These are phyloP conservation scores for Brachypodius melanocephalos DNA, from an alignment of 2,113 vertebrate genomes.

Conservation along the genomic window DNA sequence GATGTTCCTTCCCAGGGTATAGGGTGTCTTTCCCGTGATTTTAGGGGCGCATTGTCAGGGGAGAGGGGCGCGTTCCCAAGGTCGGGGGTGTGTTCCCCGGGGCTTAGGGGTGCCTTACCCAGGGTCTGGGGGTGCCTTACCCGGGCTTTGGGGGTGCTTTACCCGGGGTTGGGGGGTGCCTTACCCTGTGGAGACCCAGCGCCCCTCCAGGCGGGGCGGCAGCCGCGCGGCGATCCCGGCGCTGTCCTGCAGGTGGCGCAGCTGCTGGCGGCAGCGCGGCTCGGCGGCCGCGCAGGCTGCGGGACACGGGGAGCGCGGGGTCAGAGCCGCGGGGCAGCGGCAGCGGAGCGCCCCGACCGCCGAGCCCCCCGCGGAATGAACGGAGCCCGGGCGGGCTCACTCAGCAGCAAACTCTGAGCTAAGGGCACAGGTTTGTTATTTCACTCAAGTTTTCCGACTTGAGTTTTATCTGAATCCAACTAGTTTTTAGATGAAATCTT, in stretches of 20 bases:
- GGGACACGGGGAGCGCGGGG: too few species aligned
- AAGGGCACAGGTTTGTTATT: fast-evolving
- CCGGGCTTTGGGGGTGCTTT: not conserved
- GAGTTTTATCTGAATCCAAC: not conserved
- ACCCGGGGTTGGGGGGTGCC: not conserved
- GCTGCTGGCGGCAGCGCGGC: constrained; percentile 75
- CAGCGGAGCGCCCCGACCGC: not conserved
- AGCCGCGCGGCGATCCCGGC: constrained; percentile 70
- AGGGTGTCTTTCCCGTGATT: not conserved
- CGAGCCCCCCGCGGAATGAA: fast-evolving
- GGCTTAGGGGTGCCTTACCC: not conserved
- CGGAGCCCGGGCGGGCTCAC: fast-evolving
- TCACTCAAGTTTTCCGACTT: not conserved
- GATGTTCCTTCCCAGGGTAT: too few species aligned
- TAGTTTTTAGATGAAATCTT: not conserved
- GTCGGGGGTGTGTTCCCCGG: too few species aligned
- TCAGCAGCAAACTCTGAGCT: not conserved
- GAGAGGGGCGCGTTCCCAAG: too few species aligned
- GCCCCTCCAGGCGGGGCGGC: constrained; percentile 81
- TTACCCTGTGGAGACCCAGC: constrained; percentile 88
- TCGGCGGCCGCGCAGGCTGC: constrained; percentile 45
- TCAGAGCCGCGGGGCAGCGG: not conserved
- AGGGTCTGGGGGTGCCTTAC: not conserved
- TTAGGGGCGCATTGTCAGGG: not conserved
- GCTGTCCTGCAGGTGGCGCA: constrained; percentile 76